A percentile compares a stretch with the other conserved stretches of the same genome.
phyloP scores from a whole-genome alignment of 2,888 invertebrate species.

The Notodonta dromedarius region DNA sequence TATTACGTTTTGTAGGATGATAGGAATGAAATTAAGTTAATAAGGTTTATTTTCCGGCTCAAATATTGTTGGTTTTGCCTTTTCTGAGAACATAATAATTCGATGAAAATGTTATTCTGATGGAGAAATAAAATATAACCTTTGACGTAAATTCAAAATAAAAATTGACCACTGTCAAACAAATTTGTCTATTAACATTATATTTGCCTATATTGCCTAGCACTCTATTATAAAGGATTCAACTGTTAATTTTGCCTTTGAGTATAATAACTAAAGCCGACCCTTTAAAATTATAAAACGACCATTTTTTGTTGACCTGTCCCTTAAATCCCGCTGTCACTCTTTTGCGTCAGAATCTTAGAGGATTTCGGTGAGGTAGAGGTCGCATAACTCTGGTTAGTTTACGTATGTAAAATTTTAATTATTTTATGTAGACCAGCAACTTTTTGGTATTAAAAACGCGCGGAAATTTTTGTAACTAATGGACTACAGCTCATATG shows the following conservation, averaged over 20 bases:
- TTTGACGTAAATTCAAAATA: too few relatives aligned
- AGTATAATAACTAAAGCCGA: conserved; percentile 57
- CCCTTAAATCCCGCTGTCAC: conserved; percentile 7
- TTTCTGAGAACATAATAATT: too few relatives aligned
- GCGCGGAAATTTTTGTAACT: not conserved
- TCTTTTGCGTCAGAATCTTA: conserved; percentile 15
- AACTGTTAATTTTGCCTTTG: conserved; percentile 48
- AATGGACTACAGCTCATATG: too few relatives aligned
- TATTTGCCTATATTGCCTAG: not conserved
- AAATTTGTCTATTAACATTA: too few relatives aligned
- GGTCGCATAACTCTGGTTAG: not conserved
- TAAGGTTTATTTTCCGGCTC: not conserved
- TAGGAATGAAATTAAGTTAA: not conserved
- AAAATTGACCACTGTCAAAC: too few relatives aligned
- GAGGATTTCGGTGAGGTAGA: conserved; percentile 21
- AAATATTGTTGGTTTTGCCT: not conserved
- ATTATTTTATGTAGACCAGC: not conserved
- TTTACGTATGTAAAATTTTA: not conserved
- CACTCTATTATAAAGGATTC: conserved; percentile 32
- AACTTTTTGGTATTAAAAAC: not conserved
- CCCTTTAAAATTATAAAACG: conserved; percentile 48
- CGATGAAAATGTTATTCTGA: too few relatives aligned
- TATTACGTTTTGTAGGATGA: not conserved
- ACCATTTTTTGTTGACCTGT: conserved; percentile 20
- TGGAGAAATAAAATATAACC: too few relatives aligned